Evolutionary conservation across 2,113 vertebrate species (phyloP), one percentile per base, ranked within the genome.

Genomic region (Ia io): DNA sequence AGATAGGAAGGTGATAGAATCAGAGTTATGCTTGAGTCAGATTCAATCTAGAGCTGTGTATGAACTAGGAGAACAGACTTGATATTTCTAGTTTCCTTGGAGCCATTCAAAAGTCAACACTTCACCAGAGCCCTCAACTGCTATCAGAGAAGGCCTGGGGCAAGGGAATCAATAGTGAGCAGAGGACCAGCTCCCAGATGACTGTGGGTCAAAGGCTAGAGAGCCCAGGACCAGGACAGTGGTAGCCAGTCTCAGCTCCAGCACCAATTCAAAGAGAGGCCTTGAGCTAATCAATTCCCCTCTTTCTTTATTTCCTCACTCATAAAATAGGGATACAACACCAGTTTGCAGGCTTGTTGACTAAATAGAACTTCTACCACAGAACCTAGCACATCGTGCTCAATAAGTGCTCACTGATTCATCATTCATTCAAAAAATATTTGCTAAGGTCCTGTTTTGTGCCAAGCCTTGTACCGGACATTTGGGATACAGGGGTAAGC

Each of bases 81-180:
- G 28, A 65, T 80, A 53, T 93, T 93, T 94, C 74, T 88, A 17
- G 28, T 79, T 91, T 88, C 79, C 90, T 91, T 85, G 78, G 95
- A 51, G 67, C 47, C 49, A 74, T 94, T 94, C 63, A 84, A 95
- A 93, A 94, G 16, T 85, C 51, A 79, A 18, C 47, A 37, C 69
- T 84, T 88, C 49, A 17, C 37, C 30, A 59, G 17, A 91, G 49
- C 47, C 83, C 86, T 91, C 51, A 63, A 0, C 88, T 90, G 94
- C 42, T 37, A 71, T 79, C 40, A 42, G 25, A 44, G 32, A 96
- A 94, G 37, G 63, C 79, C 79, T 80, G 23, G 44, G 63, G 74
- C 73, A 88, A 86, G 71, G 56, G 22, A 80, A 56, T n/a, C 65
- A 80, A 25, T n/a, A 76, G 56, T 84, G 37, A 37, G 6, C 35